phyloP scores from a whole-genome alignment of 2,797 vertebrate species.

The Apogon talboti region DNA sequence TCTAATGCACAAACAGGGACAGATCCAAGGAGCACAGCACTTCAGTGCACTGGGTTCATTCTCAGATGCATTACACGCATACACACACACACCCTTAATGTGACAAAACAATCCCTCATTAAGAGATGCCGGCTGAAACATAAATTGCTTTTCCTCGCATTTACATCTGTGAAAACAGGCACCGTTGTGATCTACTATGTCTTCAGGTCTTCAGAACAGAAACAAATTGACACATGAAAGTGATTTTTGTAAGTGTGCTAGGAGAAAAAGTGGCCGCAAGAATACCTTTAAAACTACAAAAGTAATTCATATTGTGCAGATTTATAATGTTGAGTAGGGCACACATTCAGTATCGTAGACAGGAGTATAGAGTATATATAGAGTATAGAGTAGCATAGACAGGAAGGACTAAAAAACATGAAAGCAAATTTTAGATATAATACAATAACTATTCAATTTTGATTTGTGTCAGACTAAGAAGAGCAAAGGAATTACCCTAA shows the following conservation, averaged over 20 bases:
- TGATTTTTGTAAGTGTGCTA: neutral
- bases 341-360: neutral
- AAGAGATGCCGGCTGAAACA: conserved; percentile 13
- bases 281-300: neutral
- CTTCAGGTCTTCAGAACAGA: neutral
- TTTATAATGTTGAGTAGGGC: neutral
- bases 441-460: no score
- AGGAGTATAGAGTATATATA: no score
- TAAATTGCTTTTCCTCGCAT: conserved; percentile 18
- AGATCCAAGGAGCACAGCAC: conserved; percentile 26
- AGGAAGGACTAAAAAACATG: neutral
- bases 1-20: conserved; percentile 23
- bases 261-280: neutral
- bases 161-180: neutral
- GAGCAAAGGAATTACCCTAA: no score
- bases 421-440: neutral
- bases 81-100: neutral
- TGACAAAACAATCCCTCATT: conserved; percentile 13
- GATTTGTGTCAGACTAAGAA: no score
- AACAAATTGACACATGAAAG: neutral
- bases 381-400: no score
- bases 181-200: neutral
- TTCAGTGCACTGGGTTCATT: conserved; percentile 16
- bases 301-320: neutral
- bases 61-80: neutral